A percentile compares a stretch with the other conserved stretches of the same genome.
Conservation (phyloP, 2,797 vertebrate genomes). For the Coccyzus lansbergi region DNA sequence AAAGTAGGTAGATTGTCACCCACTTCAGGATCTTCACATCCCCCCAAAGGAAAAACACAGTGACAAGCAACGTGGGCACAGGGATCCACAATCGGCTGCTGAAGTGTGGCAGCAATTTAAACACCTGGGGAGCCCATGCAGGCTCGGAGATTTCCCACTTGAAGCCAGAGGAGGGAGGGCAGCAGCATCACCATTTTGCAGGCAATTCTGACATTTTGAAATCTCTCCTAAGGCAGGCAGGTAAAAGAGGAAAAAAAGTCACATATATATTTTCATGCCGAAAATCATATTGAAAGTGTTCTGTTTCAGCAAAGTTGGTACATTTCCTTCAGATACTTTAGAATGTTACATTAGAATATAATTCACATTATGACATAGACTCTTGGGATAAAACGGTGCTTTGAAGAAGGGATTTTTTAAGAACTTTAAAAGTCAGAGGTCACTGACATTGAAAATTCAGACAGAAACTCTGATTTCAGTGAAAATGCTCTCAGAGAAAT, state of each 20-base stretch:
- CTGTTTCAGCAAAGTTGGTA: background rate
- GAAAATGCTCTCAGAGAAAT: background rate
- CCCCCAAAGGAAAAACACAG: accelerated
- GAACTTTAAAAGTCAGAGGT: background rate
- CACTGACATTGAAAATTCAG: background rate
- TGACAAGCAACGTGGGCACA: background rate
- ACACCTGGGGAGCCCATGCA: background rate
- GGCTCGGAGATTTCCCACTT: background rate
- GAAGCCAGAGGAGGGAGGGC: background rate
- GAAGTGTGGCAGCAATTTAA: background rate
- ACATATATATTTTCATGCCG: background rate
- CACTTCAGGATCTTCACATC: accelerated
- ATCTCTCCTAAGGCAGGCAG: background rate
- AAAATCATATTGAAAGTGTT: background rate
- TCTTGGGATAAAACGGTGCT: background rate
- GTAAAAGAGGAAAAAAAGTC: background rate
- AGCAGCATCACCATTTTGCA: background rate
- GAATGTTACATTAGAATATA: background rate
- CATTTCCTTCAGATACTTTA: background rate
- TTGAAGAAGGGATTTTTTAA: background rate
- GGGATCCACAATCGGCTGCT: accelerated
- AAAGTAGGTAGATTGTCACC: background rate
- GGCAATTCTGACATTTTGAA: background rate
- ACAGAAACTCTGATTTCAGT: background rate
- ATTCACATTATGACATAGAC: background rate